Percentiles rank a stretch among this genome's conserved stretches.
These are phyloP conservation scores for Opisthograptis luteolata DNA, from an alignment of 2,888 invertebrate species.

Conservation along the genomic window DNA sequence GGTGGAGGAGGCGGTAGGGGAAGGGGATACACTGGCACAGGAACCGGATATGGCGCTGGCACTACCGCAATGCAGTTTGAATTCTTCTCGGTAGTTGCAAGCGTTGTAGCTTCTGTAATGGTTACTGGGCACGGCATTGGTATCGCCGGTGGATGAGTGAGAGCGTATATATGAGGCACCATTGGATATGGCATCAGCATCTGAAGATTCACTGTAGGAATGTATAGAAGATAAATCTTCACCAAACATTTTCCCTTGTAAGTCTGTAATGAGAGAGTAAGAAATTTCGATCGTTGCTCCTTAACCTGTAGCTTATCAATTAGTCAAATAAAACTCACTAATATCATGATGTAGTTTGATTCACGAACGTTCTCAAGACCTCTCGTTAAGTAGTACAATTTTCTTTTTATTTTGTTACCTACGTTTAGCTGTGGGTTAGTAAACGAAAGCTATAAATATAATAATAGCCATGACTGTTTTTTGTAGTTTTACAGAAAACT, in stretches of 20 bases:
- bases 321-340: not conserved
- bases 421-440: no score
- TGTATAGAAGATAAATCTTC: slow-evolving; percentile 5
- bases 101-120: slow-evolving; percentile 3
- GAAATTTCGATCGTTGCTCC: not conserved
- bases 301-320: no score
- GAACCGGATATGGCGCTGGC: slow-evolving; percentile 19
- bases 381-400: no score
- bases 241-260: not conserved
- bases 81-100: slow-evolving; percentile 1
- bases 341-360: not conserved
- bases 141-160: slow-evolving; percentile 19
- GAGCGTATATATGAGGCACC: slow-evolving; percentile 17
- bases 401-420: no score
- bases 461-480: no score
- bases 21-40: slow-evolving; percentile 6
- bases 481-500: no score
- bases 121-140: slow-evolving; percentile 12
- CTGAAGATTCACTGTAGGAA: slow-evolving; percentile 10
- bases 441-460: no score
- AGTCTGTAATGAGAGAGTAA: slow-evolving; percentile 6
- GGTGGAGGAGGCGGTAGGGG: not conserved
- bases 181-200: slow-evolving; percentile 10
- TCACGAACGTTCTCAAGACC: not conserved
- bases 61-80: not conserved